Evolutionary conservation across 2,797 vertebrate species (phyloP).

Genomic region (Dromococcyx pavoninus): DNA sequence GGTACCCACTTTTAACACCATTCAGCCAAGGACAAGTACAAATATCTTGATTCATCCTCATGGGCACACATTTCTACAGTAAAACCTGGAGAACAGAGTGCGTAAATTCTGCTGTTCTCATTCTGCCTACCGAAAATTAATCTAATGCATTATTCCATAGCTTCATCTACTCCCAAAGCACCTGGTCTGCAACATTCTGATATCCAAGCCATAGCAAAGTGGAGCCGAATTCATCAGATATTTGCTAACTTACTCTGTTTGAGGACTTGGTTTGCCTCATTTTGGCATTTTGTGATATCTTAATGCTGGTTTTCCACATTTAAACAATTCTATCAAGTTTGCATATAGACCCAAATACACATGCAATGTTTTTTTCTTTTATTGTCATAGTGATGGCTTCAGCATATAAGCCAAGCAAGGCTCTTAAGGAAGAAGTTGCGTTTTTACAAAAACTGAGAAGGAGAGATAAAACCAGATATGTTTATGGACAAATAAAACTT

Average conservation of each 20-base stretch:
- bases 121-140: background rate
- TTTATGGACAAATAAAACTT: background rate
- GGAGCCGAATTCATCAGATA: background rate
- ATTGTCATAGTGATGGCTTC: background rate
- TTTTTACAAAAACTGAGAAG: background rate
- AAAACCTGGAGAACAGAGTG: background rate
- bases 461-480: background rate
- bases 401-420: background rate
- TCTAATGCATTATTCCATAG: background rate
- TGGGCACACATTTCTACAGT: background rate
- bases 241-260: background rate
- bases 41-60: background rate
- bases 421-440: background rate
- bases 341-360: background rate
- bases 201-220: rapidly evolving
- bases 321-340: background rate
- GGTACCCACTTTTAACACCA: background rate
- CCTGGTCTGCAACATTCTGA: background rate
- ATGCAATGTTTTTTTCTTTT: background rate
- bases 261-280: background rate
- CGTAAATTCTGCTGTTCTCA: background rate
- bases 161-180: background rate
- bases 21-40: background rate
- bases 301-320: background rate
- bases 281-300: background rate